Evolutionary conservation across 2,113 vertebrate species (phyloP), one percentile per base, ranked within the genome.

Genomic region (Edolisoma coerulescens): DNA sequence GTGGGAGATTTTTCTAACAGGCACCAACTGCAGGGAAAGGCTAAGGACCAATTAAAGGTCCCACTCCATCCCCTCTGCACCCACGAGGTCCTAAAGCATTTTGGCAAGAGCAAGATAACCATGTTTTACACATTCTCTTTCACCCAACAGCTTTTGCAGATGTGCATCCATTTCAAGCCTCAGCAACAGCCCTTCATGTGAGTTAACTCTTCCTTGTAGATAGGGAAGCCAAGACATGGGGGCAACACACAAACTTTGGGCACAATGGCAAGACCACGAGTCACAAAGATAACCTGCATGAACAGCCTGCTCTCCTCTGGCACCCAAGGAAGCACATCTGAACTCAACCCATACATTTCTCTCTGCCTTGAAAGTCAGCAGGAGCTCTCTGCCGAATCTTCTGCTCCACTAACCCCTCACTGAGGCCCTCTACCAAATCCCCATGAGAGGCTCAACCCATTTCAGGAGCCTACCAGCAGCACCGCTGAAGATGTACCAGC

Each of bases 401-500:
- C 22, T 2, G 1, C 20, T 57, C 13, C 49, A 35, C 27, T 49
- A 49, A 33, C 2, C 13, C 35, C 24, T 44, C 39, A 41, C 13
- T 21, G 19, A 44, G 32, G 18, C 33, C n/a, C 33, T 57, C 12
- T 19, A n/a, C 27, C 14, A 44, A 74, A 84, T 5, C 11, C 7
- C 13, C 16, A 22, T 10, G 30, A 47, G 21, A 42, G 5, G 15
- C 30, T 71, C 47, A 67, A 3, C 0, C 2, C 11, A 7, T 9
- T 78, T 87, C 61, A 1, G 1, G 26, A 75, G 35, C 1, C 0
- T 5, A 28, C 6, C 42, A 54, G 52, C 50, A 90, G 26, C 54
- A 61, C 9, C n/a, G 10, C 47, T n/a, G 35, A 63, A 32, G 42
- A 50, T 2, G 4, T 6, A 42, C 16, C 39, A 50, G 42, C 33